These are phyloP conservation scores for Telmatherina bonti DNA, from an alignment of 2,797 vertebrate genomes.

Conservation along the genomic window DNA sequence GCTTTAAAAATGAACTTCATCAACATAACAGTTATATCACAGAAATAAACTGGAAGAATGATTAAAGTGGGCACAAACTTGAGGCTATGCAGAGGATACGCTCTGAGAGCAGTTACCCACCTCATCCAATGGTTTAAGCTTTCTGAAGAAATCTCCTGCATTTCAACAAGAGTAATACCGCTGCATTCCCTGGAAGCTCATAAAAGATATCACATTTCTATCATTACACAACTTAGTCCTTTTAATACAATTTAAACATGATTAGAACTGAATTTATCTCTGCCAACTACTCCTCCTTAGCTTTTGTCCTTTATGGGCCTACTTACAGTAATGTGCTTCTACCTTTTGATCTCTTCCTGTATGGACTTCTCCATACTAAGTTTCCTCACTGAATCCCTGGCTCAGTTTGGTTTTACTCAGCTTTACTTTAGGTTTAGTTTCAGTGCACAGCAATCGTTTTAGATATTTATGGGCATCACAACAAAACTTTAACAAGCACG, in stretches of 20 bases:
- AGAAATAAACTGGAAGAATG: background rate
- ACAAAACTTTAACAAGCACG: conserved; percentile 49
- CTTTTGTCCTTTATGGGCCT: conserved; percentile 32
- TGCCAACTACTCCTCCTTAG: conserved; percentile 23
- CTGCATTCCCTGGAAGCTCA: conserved; percentile 24
- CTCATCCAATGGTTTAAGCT: conserved; percentile 19
- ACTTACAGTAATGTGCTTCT: conserved; percentile 20
- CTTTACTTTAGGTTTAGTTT: conserved; percentile 24
- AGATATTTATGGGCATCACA: conserved; percentile 53
- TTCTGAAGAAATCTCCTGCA: conserved; percentile 1
- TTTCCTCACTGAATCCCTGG: conserved; percentile 31
- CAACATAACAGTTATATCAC: conserved; percentile 2
- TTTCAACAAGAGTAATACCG: no score
- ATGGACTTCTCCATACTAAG: conserved; percentile 20
- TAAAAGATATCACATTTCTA: conserved; percentile 32
- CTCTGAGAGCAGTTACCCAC: conserved; percentile 14
- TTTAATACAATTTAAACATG: conserved; percentile 25
- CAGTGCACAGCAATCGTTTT: conserved; percentile 20
- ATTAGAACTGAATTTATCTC: conserved; percentile 18
- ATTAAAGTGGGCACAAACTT: background rate
- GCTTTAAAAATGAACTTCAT: conserved; percentile 15
- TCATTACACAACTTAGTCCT: background rate
- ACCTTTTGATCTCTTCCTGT: conserved; percentile 35
- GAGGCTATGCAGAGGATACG: background rate
- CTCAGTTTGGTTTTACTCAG: conserved; percentile 13